Evolutionary conservation across 1,140 invertebrate species (phyloP), one percentile per base, ranked within the genome.

Genomic region (Heliconius eleuchia): DNA sequence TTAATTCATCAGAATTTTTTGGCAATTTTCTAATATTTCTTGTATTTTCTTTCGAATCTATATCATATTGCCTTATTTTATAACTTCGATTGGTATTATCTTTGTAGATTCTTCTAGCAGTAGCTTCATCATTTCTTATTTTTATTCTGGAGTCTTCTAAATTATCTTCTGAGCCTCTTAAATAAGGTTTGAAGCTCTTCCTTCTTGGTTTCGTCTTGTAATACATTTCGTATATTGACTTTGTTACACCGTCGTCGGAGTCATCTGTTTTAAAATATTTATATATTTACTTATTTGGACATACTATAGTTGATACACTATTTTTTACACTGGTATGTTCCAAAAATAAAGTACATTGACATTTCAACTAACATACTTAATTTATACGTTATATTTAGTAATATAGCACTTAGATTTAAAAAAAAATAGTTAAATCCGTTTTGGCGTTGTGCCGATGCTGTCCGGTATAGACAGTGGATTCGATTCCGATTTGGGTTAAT

Each of bases 221-320:
- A 52, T 93, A 93, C 91, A 93, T 93, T 70, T 92, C 90, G 76
- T 91, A 92, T 11, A 93, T 92, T 1, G 91, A 93, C 76, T 89
- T 90, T 1, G 91, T 93, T 34, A 93, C 85, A 1, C 88, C 91
- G 37, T 91, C 91, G 27, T 91, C 89, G 2, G 80, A 74, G 19
- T 85, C 85, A 11, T 88, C 86, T 9, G 60, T 39, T 8, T 86
- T 85, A 74, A 5, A 83, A 85, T 27, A 80, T 9, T 23, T n/a
- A 66, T 11, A 3, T 60, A 50, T 52, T 18, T 52, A 52, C 4
- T 27, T 66, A 27, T 66, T 9, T 66, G 23, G 23, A 52, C 50
- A 6, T 52, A 42, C 42, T 42, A 42, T 13, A 42, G 11, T 42
- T 11, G 9, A 13, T 42, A 42, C 11, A 42, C 11, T 42, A 42